Base-by-base conservation (phyloP, 1,140 invertebrate species). In the Diabrotica virgifera region DNA sequence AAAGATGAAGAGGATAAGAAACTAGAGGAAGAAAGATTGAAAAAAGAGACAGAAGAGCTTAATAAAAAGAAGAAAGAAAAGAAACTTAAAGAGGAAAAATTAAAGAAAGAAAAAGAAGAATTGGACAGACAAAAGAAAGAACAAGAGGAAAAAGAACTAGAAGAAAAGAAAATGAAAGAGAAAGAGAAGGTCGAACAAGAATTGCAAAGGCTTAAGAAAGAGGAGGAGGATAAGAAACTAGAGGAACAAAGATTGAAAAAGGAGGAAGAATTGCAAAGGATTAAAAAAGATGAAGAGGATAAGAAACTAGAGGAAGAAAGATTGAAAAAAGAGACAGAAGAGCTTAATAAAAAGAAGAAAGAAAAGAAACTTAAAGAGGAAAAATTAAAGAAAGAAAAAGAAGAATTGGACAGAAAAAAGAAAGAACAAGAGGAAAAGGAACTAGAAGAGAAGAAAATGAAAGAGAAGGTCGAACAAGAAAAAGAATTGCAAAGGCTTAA, bases 51-150 rank as follows among this genome's bases (percentile, higher is more conserved):
- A 38, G 60, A 54, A 35, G 35, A 12, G 12, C 6, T 46, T 24
- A 38, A 56, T 38, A 36, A 11, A 58, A 50, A 59, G 36, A 57
- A 61, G 5, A 24, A 63, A 52, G n/a, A n/a, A 52, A 52, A 51
- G 24, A n/a, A n/a, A n/a, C n/a, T n/a, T n/a, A n/a, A n/a, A n/a
- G n/a, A n/a, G n/a, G n/a, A n/a, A n/a, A n/a, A n/a, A n/a, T n/a
- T n/a, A n/a, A n/a, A n/a, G n/a, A n/a, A n/a, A n/a, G n/a, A n/a
- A n/a, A n/a, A n/a, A n/a, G n/a, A n/a, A n/a, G n/a, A n/a, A n/a
- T n/a, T n/a, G n/a, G n/a, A n/a, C n/a, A n/a, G n/a, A n/a, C 14
- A 60, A 12, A 5, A 51, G 7, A 60, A n/a, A n/a, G n/a, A n/a
- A n/a, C n/a, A n/a, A n/a, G n/a, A n/a, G n/a, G n/a, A n/a, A n/a